Conservation (phyloP, 2,797 vertebrate species). For the Alcedo atthis region DNA sequence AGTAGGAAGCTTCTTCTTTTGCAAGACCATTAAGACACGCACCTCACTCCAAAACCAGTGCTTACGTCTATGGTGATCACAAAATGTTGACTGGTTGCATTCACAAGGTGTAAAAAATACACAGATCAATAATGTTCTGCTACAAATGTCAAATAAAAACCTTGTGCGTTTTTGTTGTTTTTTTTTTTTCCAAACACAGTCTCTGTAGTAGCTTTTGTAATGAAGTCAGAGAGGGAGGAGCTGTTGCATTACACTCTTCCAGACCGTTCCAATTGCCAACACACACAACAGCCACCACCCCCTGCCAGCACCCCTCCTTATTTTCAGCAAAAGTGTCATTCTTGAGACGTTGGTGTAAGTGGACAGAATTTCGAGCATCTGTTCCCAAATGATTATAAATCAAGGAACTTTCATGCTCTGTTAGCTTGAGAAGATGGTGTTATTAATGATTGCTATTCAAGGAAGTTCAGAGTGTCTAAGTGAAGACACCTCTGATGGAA, state of each 20-base stretch:
- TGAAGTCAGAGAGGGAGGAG: neutral
- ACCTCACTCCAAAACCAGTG: neutral
- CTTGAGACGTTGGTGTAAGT: neutral
- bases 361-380: conserved; percentile 28
- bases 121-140: neutral
- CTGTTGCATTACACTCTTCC: neutral
- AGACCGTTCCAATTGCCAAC: neutral
- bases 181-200: neutral
- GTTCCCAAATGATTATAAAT: conserved; percentile 48
- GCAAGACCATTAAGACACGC: neutral
- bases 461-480: conserved; percentile 25
- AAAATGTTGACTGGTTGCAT: neutral
- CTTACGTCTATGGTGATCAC: neutral
- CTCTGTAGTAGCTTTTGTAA: neutral
- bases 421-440: conserved; percentile 21
- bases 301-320: rapidly evolving
- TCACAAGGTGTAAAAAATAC: neutral
- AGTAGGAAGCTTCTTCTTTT: neutral
- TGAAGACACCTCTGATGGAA: conserved; percentile 40
- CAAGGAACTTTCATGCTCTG: conserved; percentile 52
- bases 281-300: neutral
- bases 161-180: neutral
- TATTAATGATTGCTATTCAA: conserved; percentile 11
- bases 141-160: neutral
- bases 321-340: neutral